Evolutionary conservation across 2,113 vertebrate species (phyloP).

Genomic region (Passer domesticus): DNA sequence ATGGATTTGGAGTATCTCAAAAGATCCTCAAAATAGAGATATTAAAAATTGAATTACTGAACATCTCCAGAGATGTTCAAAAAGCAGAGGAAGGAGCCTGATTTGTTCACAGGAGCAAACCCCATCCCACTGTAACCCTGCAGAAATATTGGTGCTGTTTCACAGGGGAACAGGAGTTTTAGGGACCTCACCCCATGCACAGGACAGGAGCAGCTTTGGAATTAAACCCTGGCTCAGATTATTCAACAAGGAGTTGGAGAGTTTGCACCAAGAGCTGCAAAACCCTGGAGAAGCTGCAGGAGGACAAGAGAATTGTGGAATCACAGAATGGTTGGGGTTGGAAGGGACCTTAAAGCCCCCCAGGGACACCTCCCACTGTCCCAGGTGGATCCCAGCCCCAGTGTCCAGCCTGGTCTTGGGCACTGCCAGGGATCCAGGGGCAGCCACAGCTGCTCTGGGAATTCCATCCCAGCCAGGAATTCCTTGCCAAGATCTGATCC

Average conservation of each 20-base stretch:
- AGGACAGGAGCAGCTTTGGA: not conserved
- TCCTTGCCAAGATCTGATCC: not conserved
- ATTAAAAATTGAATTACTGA: not conserved
- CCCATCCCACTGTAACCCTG: not conserved
- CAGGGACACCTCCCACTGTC: not conserved
- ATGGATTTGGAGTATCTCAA: not conserved
- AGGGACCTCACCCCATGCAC: accelerated
- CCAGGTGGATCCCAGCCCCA: not conserved
- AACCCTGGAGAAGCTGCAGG: not conserved
- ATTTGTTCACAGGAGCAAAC: not conserved
- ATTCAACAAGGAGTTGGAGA: accelerated
- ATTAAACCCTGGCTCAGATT: not conserved
- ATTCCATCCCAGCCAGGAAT: not conserved
- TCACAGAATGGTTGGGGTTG: not conserved
- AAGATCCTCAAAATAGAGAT: not conserved
- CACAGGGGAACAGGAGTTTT: accelerated
- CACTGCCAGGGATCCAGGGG: not conserved
- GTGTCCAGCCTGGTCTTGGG: not conserved
- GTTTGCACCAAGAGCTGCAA: not conserved
- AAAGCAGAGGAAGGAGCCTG: not conserved
- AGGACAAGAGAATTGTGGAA: not conserved
- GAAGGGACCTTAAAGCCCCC: not conserved
- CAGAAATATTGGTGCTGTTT: not conserved
- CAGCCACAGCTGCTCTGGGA: not conserved
- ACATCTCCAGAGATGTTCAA: too few species aligned